Evolutionary conservation across 2,113 vertebrate genomes (phyloP).

Genomic region (Alligator mississippiensis): DNA sequence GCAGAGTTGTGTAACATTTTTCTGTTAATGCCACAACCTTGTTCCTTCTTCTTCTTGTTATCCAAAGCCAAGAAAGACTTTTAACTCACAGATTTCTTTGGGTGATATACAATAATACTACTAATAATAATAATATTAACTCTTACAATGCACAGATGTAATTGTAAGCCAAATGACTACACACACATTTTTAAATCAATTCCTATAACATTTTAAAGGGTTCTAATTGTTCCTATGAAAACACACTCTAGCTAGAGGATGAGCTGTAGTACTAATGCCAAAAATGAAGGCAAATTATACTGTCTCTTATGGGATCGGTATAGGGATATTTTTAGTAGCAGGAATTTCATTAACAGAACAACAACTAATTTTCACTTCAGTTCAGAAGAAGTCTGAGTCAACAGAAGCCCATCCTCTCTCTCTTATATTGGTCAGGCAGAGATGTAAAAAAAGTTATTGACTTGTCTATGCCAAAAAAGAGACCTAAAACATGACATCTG

Average conservation of each 20-base stretch:
- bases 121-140: no score
- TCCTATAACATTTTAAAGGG: not conserved
- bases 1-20: not conserved
- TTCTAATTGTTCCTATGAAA: not conserved
- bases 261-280: not conserved
- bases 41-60: not conserved
- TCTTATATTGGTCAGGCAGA: not conserved
- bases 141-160: not conserved
- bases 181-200: not conserved
- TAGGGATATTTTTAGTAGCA: not conserved
- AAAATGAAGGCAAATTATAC: not conserved
- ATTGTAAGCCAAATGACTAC: not conserved
- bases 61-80: not conserved
- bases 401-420: not conserved
- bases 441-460: not conserved
- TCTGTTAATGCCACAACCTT: not conserved
- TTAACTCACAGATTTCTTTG: not conserved
- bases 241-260: not conserved
- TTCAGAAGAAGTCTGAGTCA: not conserved
- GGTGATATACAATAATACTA: not conserved
- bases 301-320: not conserved
- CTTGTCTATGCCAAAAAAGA: not conserved
- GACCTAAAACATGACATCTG: not conserved
- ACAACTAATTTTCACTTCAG: not conserved
- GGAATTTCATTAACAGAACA: not conserved